Evolutionary conservation across 2,888 invertebrate species (phyloP).

Genomic region (Branchipolynoe longqiensis): DNA sequence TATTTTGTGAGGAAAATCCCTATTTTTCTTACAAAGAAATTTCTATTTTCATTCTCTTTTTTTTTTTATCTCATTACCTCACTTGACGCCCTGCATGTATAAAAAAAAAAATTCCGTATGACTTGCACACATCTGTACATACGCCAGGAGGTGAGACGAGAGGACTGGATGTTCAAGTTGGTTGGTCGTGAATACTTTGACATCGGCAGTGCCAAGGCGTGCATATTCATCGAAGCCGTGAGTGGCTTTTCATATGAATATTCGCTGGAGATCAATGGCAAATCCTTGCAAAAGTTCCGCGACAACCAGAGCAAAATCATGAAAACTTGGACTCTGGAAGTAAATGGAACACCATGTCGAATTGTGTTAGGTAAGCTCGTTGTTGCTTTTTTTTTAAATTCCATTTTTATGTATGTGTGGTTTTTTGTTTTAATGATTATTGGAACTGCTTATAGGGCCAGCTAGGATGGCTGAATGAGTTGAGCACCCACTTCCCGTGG

Average conservation of each 20-base stretch:
- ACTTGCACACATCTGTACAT: too few species aligned
- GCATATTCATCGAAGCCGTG: constrained; percentile 85
- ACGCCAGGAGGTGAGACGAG: constrained; percentile 87
- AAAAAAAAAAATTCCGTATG: too few species aligned
- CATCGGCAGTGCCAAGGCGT: constrained; percentile 84
- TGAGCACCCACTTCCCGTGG: too few species aligned
- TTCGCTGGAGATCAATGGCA: constrained; percentile 90
- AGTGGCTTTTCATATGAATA: constrained; percentile 91
- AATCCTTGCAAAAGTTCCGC: constrained; percentile 89
- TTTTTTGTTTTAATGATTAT: too few species aligned
- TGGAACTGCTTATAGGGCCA: too few species aligned
- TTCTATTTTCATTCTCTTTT: too few species aligned
- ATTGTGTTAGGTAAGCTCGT: constrained; percentile 88
- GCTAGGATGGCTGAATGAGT: too few species aligned
- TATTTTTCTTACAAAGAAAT: too few species aligned
- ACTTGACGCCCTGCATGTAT: too few species aligned
- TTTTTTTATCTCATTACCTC: too few species aligned
- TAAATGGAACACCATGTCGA: constrained; percentile 82
- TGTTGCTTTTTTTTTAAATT: background rate
- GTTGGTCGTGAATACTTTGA: constrained; percentile 92
- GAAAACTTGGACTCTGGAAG: constrained; percentile 87
- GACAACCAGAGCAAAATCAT: constrained; percentile 90
- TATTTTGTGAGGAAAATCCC: too few species aligned
- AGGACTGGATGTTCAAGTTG: constrained; percentile 95
- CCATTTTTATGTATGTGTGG: too few species aligned